Evolutionary conservation across 1,140 invertebrate species (phyloP), one percentile per base, ranked within the genome.

Genomic region (Trichomalopsis sarcophagae): DNA sequence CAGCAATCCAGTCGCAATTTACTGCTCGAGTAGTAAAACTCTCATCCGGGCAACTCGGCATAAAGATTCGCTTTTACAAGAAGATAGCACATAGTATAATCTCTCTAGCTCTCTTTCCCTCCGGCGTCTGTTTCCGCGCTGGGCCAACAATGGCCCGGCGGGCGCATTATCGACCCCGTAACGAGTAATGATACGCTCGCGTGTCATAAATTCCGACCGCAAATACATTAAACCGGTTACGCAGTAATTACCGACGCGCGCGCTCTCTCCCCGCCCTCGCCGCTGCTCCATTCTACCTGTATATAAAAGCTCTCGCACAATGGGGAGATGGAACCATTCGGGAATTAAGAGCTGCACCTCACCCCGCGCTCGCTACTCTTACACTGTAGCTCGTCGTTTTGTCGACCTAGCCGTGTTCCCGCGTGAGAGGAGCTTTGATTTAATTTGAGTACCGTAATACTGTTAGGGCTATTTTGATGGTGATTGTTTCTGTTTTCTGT

Each of bases 181-280:
- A 84, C 30, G 21, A 84, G 62, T 73, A 79, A 69, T 66, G 71
- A 76, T 76, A 66, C 76, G 44, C 30, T 33, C 36, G 66, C 30
- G 73, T 81, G 23, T 86, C 71, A 84, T 86, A 84, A 79, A 78
- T 79, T 84, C 50, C 62, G 6, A 84, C 79, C 75, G 33, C 78
- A 84, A 84, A 81, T 84, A 68, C 69, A 77, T 73, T 84, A 83
- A 86, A 82, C 69, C 81, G 55, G 81, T 84, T 80, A 81, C 33
- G 74, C 75, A 40, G 74, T 84, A 86, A 86, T 86, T 84, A 84
- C 62, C 40, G 44, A 21, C 6, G 50, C 21, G 50, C 21, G 27
- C 50, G 0, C 27, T 27, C 27, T 27, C 27, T 27, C 27, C 1
- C 27, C 47, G 33, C 4, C 9, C n/a, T 68, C 21, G 21, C 36